phyloP scores from a whole-genome alignment of 2,113 vertebrate genomes.

The Hymenochirus boettgeri region DNA sequence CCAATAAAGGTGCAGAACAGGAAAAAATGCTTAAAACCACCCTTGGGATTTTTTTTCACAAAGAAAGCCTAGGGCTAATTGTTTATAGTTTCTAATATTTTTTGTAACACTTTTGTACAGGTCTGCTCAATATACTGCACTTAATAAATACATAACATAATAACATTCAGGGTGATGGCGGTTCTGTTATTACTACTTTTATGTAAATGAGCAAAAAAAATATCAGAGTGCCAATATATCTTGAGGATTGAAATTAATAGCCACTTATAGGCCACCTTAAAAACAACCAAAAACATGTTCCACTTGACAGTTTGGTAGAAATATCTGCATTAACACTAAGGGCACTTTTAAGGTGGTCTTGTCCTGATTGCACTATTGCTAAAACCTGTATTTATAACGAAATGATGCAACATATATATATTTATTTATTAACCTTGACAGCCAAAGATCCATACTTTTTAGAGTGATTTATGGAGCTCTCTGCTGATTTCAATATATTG shows the following conservation, averaged over 20 bases:
- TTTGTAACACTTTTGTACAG: neutral
- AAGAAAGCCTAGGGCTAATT: neutral
- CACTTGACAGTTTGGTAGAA: no score
- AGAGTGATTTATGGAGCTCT: no score
- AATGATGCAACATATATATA: no score
- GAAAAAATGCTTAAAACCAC: neutral
- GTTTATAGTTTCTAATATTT: conserved; percentile 3
- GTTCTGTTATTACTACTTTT: neutral
- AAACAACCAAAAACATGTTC: no score
- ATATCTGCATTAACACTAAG: no score
- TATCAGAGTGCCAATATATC: neutral
- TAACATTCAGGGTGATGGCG: neutral
- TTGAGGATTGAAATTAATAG: neutral
- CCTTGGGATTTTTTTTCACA: neutral
- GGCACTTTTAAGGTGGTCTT: no score
- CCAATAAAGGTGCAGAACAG: neutral
- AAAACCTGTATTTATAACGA: no score
- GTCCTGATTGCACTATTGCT: no score
- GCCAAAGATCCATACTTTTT: no score
- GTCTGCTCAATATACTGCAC: conserved; percentile 3
- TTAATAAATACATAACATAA: conserved; percentile 3
- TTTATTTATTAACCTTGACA: no score
- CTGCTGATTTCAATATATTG: no score
- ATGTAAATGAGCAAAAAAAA: neutral
- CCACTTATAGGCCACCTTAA: neutral